Base-by-base conservation (phyloP, 2,888 invertebrate species). In the Schizotus pectinicornis region DNA sequence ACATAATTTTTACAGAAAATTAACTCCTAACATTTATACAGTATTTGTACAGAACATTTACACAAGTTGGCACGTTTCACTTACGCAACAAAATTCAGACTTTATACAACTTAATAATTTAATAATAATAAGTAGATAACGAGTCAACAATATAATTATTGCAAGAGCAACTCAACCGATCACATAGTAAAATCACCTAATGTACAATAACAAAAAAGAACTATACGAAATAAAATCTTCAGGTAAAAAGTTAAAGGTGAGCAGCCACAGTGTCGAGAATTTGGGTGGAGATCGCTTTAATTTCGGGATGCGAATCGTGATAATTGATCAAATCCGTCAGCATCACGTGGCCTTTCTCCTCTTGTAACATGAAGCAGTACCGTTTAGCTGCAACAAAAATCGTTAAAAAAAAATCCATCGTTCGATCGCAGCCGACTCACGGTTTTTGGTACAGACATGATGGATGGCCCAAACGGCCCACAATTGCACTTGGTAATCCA, bases 381-480 rank as follows among this genome's bases (percentile, higher is more conserved):
- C 87, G 81, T 71, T 84, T 84, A 5, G 86, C 88, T 88, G 73
- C 55, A 80, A 81, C 67, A 22, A 49, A 63, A 58, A 59, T 63
- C 58, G 8, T 7, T 6, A 52, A 41, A 56, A 32, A 1, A 34
- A 57, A 38, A 22, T 39, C n/a, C 8, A 48, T 6, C 14, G 38
- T 11, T 38, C 8, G 13, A n/a, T 9, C 12, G 8, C 7, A n/a
- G 12, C 2, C 8, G n/a, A 81, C 84, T 82, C 77, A 87, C 87
- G 84, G 76, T 87, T 88, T 74, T 86, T 89, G n/a, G 87, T 85
- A 72, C 89, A 88, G 50, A 91, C 90, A 74, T 91, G 90, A 72
- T 88, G 87, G 65, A 91, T 87, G 1, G 90, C 90, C 91, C 91
- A 91, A 3, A 89, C 84, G 7, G 90, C 90, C 91, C 91, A 91